These are phyloP conservation scores for Drosophila saltans DNA, from an alignment of 1,140 invertebrate genomes.

Conservation along the genomic window DNA sequence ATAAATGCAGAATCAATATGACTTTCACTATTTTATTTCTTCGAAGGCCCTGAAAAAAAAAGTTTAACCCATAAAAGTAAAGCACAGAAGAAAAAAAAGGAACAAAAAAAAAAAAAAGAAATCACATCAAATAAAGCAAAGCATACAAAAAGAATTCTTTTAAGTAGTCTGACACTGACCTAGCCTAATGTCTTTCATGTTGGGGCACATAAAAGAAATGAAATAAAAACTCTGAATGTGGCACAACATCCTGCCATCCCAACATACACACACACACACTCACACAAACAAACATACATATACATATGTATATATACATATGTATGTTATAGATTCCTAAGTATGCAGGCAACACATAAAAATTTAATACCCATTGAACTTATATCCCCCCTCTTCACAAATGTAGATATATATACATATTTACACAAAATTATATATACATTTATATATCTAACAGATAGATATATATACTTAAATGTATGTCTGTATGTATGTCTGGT, in stretches of 20 bases:
- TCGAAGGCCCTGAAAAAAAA: slow-evolving; percentile 55
- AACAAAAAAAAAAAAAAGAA: slow-evolving; percentile 1
- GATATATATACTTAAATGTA: slow-evolving; percentile 10
- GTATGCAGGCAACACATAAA: slow-evolving; percentile 32
- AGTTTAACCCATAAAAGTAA: slow-evolving; percentile 69
- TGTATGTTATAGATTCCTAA: slow-evolving; percentile 16
- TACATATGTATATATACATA: slow-evolving; percentile 25
- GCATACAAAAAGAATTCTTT: slow-evolving; percentile 55
- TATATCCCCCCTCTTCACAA: slow-evolving; percentile 13
- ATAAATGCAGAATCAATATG: slow-evolving; percentile 6
- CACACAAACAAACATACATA: background rate
- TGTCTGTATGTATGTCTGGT: slow-evolving; percentile 15
- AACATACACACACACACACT: slow-evolving; percentile 31
- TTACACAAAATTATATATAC: slow-evolving; percentile 12
- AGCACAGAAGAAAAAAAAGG: slow-evolving; percentile 30
- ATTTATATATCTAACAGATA: slow-evolving; percentile 13
- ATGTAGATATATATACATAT: slow-evolving; percentile 31
- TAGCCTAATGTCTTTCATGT: slow-evolving; percentile 74
- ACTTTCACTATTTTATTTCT: slow-evolving; percentile 47
- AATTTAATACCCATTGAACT: slow-evolving; percentile 25
- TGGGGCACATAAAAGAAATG: slow-evolving; percentile 55
- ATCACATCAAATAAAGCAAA: slow-evolving; percentile 55
- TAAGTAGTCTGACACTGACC: slow-evolving; percentile 75
- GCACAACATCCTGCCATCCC: slow-evolving; percentile 44
- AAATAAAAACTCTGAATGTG: slow-evolving; percentile 76